Conservation (phyloP, 1,140 invertebrate genomes). For the Pogonus chalceus region DNA sequence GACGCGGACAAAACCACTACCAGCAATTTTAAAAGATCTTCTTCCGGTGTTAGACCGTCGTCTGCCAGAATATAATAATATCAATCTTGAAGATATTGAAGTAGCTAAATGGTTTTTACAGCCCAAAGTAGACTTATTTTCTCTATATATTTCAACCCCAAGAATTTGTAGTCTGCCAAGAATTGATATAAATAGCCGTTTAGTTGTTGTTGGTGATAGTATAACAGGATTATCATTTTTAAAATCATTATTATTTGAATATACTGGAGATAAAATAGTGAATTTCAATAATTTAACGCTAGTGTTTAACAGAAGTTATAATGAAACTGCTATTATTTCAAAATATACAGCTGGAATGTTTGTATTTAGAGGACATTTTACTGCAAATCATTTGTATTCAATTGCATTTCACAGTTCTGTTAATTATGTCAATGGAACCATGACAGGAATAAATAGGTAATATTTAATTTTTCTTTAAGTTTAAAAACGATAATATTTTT, state of each 20-base stretch:
- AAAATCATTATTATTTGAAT: constrained; percentile 54
- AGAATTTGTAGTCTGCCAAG: constrained; percentile 37
- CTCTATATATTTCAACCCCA: constrained; percentile 37
- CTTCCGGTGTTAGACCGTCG: constrained; percentile 30
- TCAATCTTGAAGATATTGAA: neutral
- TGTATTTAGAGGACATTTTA: constrained; percentile 39
- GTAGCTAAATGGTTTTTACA: neutral
- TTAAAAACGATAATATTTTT: no score
- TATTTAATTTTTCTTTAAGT: constrained; percentile 10
- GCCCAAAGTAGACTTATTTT: constrained; percentile 25
- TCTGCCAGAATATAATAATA: constrained; percentile 24
- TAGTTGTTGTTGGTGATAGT: constrained; percentile 66
- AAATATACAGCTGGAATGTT: constrained; percentile 24
- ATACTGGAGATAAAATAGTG: constrained; percentile 29
- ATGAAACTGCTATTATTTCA: constrained; percentile 15
- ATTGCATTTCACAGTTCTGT: constrained; percentile 41
- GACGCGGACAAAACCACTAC: constrained; percentile 24
- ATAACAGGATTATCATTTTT: constrained; percentile 56
- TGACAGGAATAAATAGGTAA: constrained; percentile 45
- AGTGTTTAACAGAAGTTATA: constrained; percentile 54
- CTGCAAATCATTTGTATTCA: constrained; percentile 38
- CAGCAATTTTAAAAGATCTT: constrained; percentile 30
- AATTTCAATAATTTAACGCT: constrained; percentile 51
- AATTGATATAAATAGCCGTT: constrained; percentile 45
- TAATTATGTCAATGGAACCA: constrained; percentile 42